Evolutionary conservation across 1,140 invertebrate species (phyloP), one percentile per base, ranked within the genome.

Genomic region (Batillaria attramentaria): DNA sequence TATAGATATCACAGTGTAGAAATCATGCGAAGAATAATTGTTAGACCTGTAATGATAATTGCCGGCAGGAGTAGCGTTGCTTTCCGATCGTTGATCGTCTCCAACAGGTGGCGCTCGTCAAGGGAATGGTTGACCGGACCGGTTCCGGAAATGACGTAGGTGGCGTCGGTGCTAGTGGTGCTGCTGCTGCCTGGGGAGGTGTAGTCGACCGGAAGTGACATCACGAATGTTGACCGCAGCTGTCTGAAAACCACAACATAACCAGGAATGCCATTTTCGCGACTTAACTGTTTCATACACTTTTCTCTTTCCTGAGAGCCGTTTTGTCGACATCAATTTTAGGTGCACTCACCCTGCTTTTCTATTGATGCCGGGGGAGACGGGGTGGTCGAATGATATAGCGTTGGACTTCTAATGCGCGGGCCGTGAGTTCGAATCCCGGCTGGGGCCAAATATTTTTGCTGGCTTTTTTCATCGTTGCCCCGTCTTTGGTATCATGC

Each of bases 31-130:
- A n/a, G n/a, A n/a, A n/a, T n/a, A n/a, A n/a, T n/a, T n/a, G n/a
- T n/a, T n/a, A n/a, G n/a, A n/a, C n/a, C n/a, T n/a, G n/a, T 80
- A 68, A 81, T 81, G 0, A 83, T 16, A 37, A 85, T 84, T 18
- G 79, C 85, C 0, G 85, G 85, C 4, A 82, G 79, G 0, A 84
- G 78, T 2, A 81, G 66, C 20, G 50, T 39, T 4, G 85, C 84
- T 41, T 82, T 84, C 42, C 81, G 73, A 46, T 83, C 77, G 72
- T 84, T 85, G 46, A 84, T 62, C n/a, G 46, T 70, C 20, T 81
- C 33, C 20, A 84, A 37, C 16, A 78, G 57, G 43, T 68, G 54
- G 3, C 5, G 35, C 1, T 68, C 43, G 57, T 37, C 35, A 28
- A 4, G 31, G 24, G 35, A 42, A 16, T 60, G 54, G 54, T 65